Base-by-base conservation (phyloP, 2,888 invertebrate genomes). In the Ormia ochracea region DNA sequence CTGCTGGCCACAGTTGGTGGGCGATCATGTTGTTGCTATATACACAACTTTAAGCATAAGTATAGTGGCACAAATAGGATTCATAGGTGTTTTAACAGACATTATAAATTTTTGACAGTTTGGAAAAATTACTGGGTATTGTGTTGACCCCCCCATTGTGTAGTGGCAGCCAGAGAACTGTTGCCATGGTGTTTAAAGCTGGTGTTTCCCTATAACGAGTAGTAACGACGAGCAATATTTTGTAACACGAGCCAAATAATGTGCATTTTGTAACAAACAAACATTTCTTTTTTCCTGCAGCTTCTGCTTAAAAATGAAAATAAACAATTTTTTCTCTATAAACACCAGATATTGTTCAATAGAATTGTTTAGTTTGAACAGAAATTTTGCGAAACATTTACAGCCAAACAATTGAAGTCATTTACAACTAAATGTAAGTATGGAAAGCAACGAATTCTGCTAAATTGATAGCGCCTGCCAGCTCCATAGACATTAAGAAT, bases 71-170 rank as follows among this genome's bases (percentile, higher is more conserved):
- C 59, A 74, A 48, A 68, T 56, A 69, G 59, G 56, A 78, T 59
- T 69, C 80, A 80, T 75, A 75, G 74, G 72, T 69, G 82, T 80
- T 76, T 73, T 69, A 50, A 6, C 83, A 84, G 82, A 84, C 73
- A 80, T 80, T 84, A 86, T 85, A 85, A 83, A 86, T 85, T 86
- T 87, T 88, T 87, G 88, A 87, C 88, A 87, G 87, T 88, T 87
- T 84, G 84, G 83, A 87, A 88, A 87, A 88, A 87, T 87, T 84
- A 84, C 86, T 84, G 86, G 83, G 84, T 85, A 88, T 88, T 88
- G 87, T 87, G 86, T 86, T 86, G 86, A 78, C 87, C 86, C 87
- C 78, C 85, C 87, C 86, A 86, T 87, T 87, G 87, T 87, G 85
- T 86, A 81, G 81, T 76, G 80, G 80, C 72, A 80, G 80, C 69